These are phyloP conservation scores for Osmerus mordax DNA, from an alignment of 2,113 vertebrate genomes.

Conservation along the genomic window DNA sequence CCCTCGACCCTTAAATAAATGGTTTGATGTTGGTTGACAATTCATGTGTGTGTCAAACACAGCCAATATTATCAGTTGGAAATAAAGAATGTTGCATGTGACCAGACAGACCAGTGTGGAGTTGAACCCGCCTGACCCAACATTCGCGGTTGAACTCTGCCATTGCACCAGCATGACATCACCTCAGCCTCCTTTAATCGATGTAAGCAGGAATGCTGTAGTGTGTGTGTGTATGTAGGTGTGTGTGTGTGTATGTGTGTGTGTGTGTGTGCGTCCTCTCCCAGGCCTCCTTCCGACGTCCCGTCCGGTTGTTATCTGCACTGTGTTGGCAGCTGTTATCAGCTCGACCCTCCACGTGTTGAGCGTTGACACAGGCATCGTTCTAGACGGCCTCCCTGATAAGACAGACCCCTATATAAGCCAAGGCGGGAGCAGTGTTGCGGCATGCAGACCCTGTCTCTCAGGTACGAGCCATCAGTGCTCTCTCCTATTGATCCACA, in stretches of 20 bases:
- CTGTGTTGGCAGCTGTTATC: slow-evolving; percentile 36
- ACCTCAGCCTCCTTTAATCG: background rate
- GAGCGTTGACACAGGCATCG: slow-evolving; percentile 76
- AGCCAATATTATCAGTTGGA: no score
- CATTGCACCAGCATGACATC: background rate
- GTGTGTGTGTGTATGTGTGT: slow-evolving; percentile 10
- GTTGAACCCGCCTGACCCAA: no score
- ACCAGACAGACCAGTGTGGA: no score
- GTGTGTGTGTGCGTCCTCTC: slow-evolving; percentile 9
- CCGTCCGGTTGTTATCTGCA: background rate
- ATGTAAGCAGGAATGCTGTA: slow-evolving; percentile 9
- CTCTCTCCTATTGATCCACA: no score
- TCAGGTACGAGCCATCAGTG: slow-evolving; percentile 38
- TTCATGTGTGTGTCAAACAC: no score
- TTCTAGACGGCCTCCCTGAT: slow-evolving; percentile 67
- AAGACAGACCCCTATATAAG: slow-evolving; percentile 72
- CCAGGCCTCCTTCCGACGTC: no score
- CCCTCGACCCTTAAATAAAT: no score
- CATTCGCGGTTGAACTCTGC: no score
- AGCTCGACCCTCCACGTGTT: slow-evolving; percentile 78
- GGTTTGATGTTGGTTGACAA: no score
- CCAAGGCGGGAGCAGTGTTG: slow-evolving; percentile 43
- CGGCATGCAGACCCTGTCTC: slow-evolving; percentile 32
- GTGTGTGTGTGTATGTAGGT: slow-evolving; percentile 15
- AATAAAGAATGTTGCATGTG: no score